Base-by-base conservation (phyloP, 2,113 vertebrate species). In the Ammodytes marinus region DNA sequence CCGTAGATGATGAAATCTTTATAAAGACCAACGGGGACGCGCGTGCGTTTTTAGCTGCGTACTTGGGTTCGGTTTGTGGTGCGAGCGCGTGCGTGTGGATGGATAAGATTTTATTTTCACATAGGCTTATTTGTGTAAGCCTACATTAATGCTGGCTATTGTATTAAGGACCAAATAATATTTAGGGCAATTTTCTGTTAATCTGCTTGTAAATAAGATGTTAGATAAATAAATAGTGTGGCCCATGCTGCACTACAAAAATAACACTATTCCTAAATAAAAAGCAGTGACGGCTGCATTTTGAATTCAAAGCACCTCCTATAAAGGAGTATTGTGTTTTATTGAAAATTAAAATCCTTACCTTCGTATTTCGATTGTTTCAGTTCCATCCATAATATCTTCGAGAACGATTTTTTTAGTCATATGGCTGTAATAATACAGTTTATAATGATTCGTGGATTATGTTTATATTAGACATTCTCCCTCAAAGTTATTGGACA, bases 1-100 rank as follows among this genome's bases (percentile, higher is more conserved):
- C 92, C 93, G 90, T 91, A 94, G 94, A 96, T 94, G 96, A 94
- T 97, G 96, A 96, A 96, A 96, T 98, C 97, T 98, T 97, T 95
- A 97, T 96, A 96, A 96, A 95, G 92, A 92, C 68, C 88, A 40
- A 74, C 39, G 10, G 49, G 19, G 42, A 45, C 47, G n/a, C 72
- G 58, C 63, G 63, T 59, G 69, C 61, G n/a, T 57, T 57, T 47
- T 27, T 71, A 60, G 50, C 37, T 27, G 40, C 49, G 64, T 37
- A 11, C 11, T 10, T 14, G 57, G 50, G 5, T 79, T 35, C 14
- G 68, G 79, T 80, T 65, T 77, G 19, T 65, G 72, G 52, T 70
- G 58, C 40, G 69, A 3, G 60, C 42, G 77, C 7, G 13, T 63
- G 61, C 35, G 12, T 9, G 74, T 47, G 76, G 65, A 59, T 55